Conservation (phyloP, 2,797 vertebrate genomes). For the Salmo trutta region DNA sequence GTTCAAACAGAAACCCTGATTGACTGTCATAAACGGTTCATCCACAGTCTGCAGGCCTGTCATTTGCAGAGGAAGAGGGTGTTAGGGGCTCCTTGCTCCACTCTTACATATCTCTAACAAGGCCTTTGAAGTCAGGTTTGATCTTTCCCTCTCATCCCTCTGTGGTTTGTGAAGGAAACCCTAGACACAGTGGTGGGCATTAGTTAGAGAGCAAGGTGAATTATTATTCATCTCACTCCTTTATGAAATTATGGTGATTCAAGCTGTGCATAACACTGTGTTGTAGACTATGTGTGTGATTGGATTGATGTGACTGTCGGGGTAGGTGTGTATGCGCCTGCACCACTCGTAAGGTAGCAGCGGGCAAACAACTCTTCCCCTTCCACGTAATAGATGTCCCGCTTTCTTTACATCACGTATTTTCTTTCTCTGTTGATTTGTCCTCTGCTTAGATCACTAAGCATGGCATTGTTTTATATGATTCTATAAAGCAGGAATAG, state of each 20-base stretch:
- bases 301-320: constrained; percentile 7
- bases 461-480: constrained; percentile 11
- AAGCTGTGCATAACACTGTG: not conserved
- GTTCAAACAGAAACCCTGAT: constrained; percentile 38
- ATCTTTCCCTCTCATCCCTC: constrained; percentile 23
- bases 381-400: constrained; percentile 12
- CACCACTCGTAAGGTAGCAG: not conserved
- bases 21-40: constrained; percentile 39
- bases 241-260: not conserved
- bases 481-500: not conserved
- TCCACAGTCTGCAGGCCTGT: constrained; percentile 42
- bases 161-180: constrained; percentile 17
- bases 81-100: constrained; percentile 52
- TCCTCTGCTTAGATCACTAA: constrained; percentile 30
- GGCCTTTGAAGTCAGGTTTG: constrained; percentile 45
- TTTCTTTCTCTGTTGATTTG: constrained; percentile 21
- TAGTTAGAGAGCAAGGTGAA: constrained; percentile 8
- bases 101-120: constrained; percentile 51
- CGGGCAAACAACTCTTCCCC: not conserved
- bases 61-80: constrained; percentile 60
- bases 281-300: not conserved
- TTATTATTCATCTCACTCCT: constrained; percentile 31
- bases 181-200: constrained; percentile 4
- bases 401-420: not conserved
- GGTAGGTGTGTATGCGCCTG: not conserved